Base-by-base conservation (phyloP, 2,113 vertebrate genomes). In the Grammomys dolichurus region DNA sequence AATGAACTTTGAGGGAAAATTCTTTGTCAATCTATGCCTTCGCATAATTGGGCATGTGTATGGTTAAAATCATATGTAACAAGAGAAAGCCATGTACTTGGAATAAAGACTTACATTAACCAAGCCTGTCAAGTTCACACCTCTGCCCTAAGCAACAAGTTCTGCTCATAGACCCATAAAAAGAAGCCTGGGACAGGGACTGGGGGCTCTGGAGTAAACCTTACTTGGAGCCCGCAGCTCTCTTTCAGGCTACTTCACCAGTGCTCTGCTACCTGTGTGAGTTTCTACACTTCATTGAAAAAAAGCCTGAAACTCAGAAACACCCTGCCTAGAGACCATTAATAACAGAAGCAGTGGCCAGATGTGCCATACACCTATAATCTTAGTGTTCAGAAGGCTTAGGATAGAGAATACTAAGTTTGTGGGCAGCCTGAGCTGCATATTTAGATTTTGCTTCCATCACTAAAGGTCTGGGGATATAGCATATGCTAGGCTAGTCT, bases 341-440 rank as follows among this genome's bases (percentile, higher is more conserved):
- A 14, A 67, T 28, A 65, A 86, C 36, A 70, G 12, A 78, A 69
- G 87, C 48, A 40, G 3, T 72, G 69, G 36, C 10, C 67, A 28
- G 14, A 4, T n/a, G 3, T 43, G 22, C 36, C 4, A 5, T 24
- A 3, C 0, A 26, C 51, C 36, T 58, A 11, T 17, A 43, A 12
- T 73, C 51, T 58, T 22, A 43, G 31, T 36, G 31, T 28, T n/a
- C 24, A 4, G 51, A 28, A 73, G 69, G 36, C 36, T 72, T 54
- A 88, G 22, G 48, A 31, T 40, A 70, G 14, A 56, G 67, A 24
- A 56, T 5, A 26, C 54, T 58, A 31, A 56, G 14, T 73, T 40
- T 72, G 7, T 43, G 24, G 48, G 9, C 36, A 58, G 51, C 14
- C 51, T 73, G 51, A 72, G 67, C 86, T 58, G n/a, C 7, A 20